Evolutionary conservation across 2,888 invertebrate species (phyloP).

Genomic region (Epistrophe eligans): DNA sequence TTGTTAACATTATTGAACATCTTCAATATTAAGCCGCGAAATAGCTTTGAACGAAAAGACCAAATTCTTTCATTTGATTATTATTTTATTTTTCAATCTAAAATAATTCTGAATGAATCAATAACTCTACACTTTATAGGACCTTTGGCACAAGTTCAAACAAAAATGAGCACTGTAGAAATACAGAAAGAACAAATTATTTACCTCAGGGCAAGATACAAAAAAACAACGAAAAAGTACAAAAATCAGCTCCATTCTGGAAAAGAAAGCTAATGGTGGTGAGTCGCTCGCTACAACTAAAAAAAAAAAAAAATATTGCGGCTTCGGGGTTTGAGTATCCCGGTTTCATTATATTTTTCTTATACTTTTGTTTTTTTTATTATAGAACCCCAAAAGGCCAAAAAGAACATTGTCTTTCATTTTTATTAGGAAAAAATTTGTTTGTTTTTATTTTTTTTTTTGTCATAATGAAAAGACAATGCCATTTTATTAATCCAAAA

Average conservation of each 20-base stretch:
- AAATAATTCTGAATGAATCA: background rate
- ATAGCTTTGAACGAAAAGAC: too few species aligned
- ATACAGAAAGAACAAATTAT: background rate
- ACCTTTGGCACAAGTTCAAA: background rate
- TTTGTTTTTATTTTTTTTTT: background rate
- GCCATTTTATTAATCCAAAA: slow-evolving; percentile 2
- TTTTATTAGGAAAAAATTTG: background rate
- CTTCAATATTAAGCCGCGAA: too few species aligned
- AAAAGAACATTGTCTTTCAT: slow-evolving; percentile 6
- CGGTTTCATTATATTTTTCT: background rate
- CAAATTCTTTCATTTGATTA: too few species aligned
- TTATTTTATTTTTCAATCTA: background rate
- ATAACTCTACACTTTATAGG: background rate
- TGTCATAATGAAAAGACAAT: slow-evolving; percentile 11
- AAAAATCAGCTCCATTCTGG: background rate
- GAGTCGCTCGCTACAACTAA: background rate
- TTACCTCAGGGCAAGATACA: background rate
- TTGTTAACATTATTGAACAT: too few species aligned
- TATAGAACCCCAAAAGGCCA: background rate
- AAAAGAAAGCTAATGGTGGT: background rate
- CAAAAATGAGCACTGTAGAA: background rate
- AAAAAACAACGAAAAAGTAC: background rate
- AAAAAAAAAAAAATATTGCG: background rate
- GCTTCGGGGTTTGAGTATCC: background rate
- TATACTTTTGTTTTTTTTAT: background rate